These are phyloP conservation scores for Diabrotica undecimpunctata DNA, from an alignment of 1,140 invertebrate genomes.

Conservation along the genomic window DNA sequence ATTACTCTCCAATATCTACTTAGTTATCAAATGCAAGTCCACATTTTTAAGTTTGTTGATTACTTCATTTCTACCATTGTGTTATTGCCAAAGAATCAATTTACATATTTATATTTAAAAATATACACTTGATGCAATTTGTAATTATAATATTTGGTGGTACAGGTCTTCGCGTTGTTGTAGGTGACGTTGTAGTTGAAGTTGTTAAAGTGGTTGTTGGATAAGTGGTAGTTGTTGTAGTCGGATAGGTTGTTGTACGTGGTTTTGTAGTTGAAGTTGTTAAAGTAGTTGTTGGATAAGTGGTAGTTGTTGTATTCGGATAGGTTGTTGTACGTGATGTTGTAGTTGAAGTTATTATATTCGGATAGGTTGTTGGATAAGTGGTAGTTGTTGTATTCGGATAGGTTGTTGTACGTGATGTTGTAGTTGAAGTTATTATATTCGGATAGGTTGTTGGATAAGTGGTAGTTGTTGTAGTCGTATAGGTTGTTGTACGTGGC, in stretches of 20 bases:
- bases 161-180: too few relatives aligned
- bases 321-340: background rate
- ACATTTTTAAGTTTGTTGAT: too few relatives aligned
- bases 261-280: background rate
- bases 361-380: background rate
- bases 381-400: background rate
- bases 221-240: background rate
- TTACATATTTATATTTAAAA: too few relatives aligned
- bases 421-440: background rate
- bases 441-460: background rate
- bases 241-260: background rate
- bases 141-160: too few relatives aligned
- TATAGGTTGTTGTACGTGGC: background rate
- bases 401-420: background rate
- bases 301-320: background rate
- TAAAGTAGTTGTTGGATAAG: background rate
- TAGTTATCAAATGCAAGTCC: too few relatives aligned
- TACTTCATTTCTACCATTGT: too few relatives aligned
- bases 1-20: too few relatives aligned
- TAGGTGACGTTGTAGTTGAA: background rate
- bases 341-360: background rate
- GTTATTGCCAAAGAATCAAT: too few relatives aligned
- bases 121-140: too few relatives aligned
- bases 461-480: background rate
- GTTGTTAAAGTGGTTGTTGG: background rate